Base-by-base conservation (phyloP, 2,113 vertebrate species). In the Cottus gobio region DNA sequence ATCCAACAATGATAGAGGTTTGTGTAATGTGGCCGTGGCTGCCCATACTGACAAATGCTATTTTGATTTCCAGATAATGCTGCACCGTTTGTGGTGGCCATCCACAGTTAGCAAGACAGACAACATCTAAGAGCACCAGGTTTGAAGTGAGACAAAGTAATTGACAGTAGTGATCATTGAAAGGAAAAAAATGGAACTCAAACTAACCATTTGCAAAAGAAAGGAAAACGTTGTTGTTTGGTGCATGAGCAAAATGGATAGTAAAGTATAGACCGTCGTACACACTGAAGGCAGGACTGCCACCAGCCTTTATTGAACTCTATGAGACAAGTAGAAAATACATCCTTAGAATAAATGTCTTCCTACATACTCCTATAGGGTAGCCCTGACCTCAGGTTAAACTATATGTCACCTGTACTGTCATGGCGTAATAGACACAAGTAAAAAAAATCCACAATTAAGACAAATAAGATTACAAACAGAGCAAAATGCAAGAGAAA, bases 1-100 rank as follows among this genome's bases (percentile, higher is more conserved):
- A 57, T 70, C 30, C 39, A 81, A 73, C 52, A 75, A 76, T 12
- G 71, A 72, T 34, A 58, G n/a, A 66, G 20, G 39, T 84, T 79
- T 84, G 54, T 77, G 44, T 73, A 57, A 26, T 42, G 76, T 26
- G 42, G 65, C 36, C 79, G 79, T n/a, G 48, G 60, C 63, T 42
- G 44, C 26, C 65, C 31, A 52, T 48, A 52, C 28, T 54, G 34
- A 39, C 62, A 75, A 61, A 72, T 60, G 36, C 10, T 78, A 57
- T 70, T 85, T 69, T 61, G 63, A 36, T 80, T 65, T 39, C 20
- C 36, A 63, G 37, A 77, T 73, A 46, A 72, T 66, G 70, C 31
- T 74, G 57, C 15, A 6, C 11, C 61, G 26, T 76, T 71, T 60
- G 24, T 24, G 15, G 34, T 58, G 63, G 58, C 8, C 4, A 61